These are phyloP conservation scores for Magallana gigas DNA, from an alignment of 1,140 invertebrate genomes.

Conservation along the genomic window DNA sequence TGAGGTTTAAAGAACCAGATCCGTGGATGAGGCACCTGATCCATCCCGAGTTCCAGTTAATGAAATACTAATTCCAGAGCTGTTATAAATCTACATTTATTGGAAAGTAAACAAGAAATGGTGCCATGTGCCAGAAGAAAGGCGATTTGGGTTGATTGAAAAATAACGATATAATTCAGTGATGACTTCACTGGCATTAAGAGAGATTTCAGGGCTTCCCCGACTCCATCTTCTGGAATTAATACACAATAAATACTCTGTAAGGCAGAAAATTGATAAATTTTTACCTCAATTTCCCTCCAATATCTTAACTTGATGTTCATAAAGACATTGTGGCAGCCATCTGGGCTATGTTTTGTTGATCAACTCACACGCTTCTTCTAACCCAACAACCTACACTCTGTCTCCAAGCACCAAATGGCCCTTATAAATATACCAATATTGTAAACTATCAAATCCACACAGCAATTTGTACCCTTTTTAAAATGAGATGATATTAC, in stretches of 20 bases:
- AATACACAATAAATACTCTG: neutral
- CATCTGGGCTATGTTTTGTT: neutral
- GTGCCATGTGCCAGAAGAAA: conserved; percentile 22
- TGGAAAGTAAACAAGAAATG: conserved; percentile 25
- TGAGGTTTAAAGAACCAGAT: neutral
- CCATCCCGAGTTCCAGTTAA: neutral
- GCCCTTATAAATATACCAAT: conserved; percentile 5
- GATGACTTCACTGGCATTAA: conserved; percentile 1
- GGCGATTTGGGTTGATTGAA: neutral
- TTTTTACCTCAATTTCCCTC: neutral
- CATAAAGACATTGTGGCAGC: neutral
- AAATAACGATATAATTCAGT: conserved; percentile 22
- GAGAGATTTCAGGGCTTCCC: neutral
- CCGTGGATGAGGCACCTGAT: neutral
- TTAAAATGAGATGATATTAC: conserved; percentile 1
- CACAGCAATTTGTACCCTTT: neutral
- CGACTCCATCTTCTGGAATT: neutral
- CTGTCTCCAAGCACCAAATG: conserved; percentile 18
- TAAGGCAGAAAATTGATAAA: conserved; percentile 25
- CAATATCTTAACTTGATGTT: conserved; percentile 20
- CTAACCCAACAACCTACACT: neutral
- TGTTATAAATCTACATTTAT: conserved; percentile 35
- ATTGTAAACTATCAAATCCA: conserved; percentile 20
- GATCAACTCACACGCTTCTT: conserved; percentile 14
- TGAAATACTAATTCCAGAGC: conserved; percentile 31